Evolutionary conservation across 2,113 vertebrate species (phyloP).

Genomic region (Prunella fulvescens): DNA sequence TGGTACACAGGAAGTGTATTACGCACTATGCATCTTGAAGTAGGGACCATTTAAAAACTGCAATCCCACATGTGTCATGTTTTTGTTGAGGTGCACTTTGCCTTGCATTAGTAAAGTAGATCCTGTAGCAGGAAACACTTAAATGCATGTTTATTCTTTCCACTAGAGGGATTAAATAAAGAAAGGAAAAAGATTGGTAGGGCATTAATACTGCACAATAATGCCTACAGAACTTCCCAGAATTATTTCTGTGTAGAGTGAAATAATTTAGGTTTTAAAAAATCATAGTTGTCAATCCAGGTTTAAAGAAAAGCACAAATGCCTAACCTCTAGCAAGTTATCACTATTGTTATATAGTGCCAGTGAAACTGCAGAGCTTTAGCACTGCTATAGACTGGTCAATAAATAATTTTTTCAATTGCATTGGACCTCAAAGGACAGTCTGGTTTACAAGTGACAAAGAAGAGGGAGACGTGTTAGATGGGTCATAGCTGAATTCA

Average conservation of each 20-base stretch:
- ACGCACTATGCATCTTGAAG: neutral
- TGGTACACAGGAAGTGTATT: neutral
- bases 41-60: neutral
- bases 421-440: neutral
- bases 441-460: neutral
- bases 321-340: neutral
- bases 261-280: neutral
- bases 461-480: accelerated
- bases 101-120: neutral
- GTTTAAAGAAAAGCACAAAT: neutral
- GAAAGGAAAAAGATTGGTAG: neutral
- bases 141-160: neutral
- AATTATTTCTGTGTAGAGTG: neutral
- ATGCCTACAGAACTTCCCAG: neutral
- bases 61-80: neutral
- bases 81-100: neutral
- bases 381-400: neutral
- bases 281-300: neutral
- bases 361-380: neutral
- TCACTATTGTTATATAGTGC: neutral
- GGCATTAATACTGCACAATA: neutral
- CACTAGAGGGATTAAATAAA: neutral
- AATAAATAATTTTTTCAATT: neutral
- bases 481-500: neutral
- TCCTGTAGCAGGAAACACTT: neutral